Conservation (phyloP, 2,888 invertebrate species). For the Hypsopygia costalis region DNA sequence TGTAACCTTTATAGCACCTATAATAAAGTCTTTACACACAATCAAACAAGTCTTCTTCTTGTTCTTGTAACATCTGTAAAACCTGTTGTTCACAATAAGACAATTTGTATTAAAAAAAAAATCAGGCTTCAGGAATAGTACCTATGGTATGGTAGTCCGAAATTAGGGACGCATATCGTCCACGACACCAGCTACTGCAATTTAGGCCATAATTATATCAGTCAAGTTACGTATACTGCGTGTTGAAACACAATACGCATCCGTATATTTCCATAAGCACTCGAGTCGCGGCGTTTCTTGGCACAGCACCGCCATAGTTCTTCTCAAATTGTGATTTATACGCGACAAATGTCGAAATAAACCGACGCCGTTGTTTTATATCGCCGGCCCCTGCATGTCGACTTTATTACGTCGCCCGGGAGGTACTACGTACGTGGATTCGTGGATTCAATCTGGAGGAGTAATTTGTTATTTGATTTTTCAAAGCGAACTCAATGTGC, state of each 20-base stretch:
- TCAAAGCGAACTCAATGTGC: neutral
- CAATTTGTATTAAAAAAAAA: too few species aligned
- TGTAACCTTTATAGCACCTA: too few species aligned
- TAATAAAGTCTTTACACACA: too few species aligned
- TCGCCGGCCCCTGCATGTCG: slow-evolving; percentile 19
- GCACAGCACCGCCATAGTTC: slow-evolving; percentile 58
- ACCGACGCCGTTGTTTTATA: slow-evolving; percentile 45
- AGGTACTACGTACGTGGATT: slow-evolving; percentile 2
- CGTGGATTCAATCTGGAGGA: slow-evolving; percentile 2
- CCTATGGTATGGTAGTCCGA: too few species aligned
- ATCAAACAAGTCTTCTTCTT: too few species aligned
- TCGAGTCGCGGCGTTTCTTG: slow-evolving; percentile 41
- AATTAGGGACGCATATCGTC: too few species aligned
- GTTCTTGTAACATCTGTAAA: too few species aligned
- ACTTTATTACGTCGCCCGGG: slow-evolving; percentile 13
- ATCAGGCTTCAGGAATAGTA: too few species aligned
- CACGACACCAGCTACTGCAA: too few species aligned
- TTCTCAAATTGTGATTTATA: slow-evolving; percentile 73
- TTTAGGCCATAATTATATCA: too few species aligned
- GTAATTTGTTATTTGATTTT: neutral
- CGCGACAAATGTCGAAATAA: slow-evolving; percentile 70
- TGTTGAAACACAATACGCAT: slow-evolving; percentile 2
- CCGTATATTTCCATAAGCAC: slow-evolving; percentile 27
- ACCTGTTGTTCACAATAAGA: too few species aligned
- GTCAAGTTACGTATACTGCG: too few species aligned